These are phyloP conservation scores for Anguilla anguilla DNA, from an alignment of 2,797 vertebrate species.

Conservation along the genomic window DNA sequence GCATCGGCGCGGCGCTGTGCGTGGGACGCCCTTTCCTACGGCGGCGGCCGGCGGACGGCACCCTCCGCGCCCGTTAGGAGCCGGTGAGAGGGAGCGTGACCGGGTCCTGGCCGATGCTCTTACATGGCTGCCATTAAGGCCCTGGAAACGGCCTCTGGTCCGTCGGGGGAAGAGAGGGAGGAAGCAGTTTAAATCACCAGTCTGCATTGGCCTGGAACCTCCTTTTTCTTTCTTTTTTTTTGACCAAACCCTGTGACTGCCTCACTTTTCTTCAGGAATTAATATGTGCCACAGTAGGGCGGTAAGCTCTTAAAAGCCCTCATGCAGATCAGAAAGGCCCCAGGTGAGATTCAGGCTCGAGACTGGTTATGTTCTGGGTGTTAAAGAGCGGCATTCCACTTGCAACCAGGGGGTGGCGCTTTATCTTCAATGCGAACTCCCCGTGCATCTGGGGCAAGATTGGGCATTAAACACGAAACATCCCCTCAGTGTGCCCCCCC, in stretches of 20 bases:
- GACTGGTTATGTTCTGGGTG: slow-evolving; percentile 34
- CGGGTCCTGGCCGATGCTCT: neutral
- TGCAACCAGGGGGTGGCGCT: slow-evolving; percentile 28
- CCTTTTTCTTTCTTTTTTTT: neutral
- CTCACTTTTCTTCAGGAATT: slow-evolving; percentile 45
- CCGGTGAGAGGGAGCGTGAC: neutral
- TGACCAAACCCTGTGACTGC: slow-evolving; percentile 34
- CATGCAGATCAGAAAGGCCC: slow-evolving; percentile 35
- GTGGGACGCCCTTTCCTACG: neutral
- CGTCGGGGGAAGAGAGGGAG: slow-evolving; percentile 37
- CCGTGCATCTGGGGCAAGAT: neutral
- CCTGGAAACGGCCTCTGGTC: neutral
- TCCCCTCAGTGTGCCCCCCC: neutral
- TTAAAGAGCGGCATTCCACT: slow-evolving; percentile 37
- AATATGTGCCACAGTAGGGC: slow-evolving; percentile 47
- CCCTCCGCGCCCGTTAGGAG: neutral
- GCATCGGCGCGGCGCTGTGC: neutral
- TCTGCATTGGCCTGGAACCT: slow-evolving; percentile 32
- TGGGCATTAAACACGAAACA: neutral
- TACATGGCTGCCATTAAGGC: neutral
- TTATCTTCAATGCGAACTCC: slow-evolving; percentile 17
- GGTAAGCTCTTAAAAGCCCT: slow-evolving; percentile 44
- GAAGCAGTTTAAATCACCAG: slow-evolving; percentile 44
- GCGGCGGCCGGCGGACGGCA: neutral
- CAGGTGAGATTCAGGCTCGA: slow-evolving; percentile 42